A percentile compares a stretch with the other conserved stretches of the same genome.
Conservation (phyloP, 1,140 invertebrate species). For the Metopolophium dirhodum region DNA sequence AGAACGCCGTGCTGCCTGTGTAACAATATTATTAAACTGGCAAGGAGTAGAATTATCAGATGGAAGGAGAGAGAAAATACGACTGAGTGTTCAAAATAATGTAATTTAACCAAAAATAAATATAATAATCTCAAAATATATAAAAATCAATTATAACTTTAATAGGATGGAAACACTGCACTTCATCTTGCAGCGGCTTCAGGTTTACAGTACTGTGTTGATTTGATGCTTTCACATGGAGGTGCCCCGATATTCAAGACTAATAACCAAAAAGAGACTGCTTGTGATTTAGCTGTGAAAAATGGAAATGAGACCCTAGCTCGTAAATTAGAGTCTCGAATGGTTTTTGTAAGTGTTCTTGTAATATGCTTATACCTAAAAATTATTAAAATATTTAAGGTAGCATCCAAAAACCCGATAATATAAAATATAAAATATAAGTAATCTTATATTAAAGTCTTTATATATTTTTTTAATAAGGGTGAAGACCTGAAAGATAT, state of each 20-base stretch:
- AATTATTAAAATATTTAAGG: neutral
- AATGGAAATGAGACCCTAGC: conserved; percentile 70
- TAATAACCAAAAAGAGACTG: conserved; percentile 71
- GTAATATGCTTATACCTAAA: neutral
- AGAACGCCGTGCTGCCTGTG: conserved; percentile 69
- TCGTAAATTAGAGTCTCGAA: conserved; percentile 72
- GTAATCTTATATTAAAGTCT: neutral
- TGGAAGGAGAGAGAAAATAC: conserved; percentile 68
- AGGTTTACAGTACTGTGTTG: conserved; percentile 72
- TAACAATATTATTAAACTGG: conserved; percentile 72
- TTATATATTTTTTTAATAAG: conserved; percentile 28
- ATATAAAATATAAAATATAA: neutral
- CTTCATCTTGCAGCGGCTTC: conserved; percentile 72
- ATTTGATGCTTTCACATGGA: conserved; percentile 68
- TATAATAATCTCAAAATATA: neutral
- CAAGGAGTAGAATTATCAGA: conserved; percentile 65
- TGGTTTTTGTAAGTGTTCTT: conserved; percentile 72
- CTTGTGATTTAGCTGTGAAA: conserved; percentile 72
- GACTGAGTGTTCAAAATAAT: conserved; percentile 70
- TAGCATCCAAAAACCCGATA: neutral
- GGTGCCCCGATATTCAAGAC: conserved; percentile 71
- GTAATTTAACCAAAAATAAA: conserved; percentile 63
- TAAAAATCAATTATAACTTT: neutral
- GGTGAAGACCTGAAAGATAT: conserved; percentile 60
- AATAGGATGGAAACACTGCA: conserved; percentile 73